Conservation (phyloP, 2,113 vertebrate species). For the Arothron firmamentum region DNA sequence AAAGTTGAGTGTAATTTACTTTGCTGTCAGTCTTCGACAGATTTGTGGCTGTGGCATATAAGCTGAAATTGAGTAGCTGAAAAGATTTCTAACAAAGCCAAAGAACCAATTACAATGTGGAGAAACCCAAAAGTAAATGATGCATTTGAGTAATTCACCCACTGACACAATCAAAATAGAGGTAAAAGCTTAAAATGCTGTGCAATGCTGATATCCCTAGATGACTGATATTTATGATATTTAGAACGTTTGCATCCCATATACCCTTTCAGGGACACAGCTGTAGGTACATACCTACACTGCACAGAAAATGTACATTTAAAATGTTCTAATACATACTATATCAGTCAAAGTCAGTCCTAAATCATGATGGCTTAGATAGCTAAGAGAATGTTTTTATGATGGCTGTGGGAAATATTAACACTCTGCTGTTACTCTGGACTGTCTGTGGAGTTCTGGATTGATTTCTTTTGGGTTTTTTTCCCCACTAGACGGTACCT, state of each 20-base stretch:
- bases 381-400: too few relatives aligned
- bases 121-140: slow-evolving; percentile 17
- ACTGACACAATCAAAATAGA: slow-evolving; percentile 9
- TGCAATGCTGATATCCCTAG: slow-evolving; percentile 34
- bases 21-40: slow-evolving; percentile 17
- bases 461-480: too few relatives aligned
- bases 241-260: slow-evolving; percentile 29
- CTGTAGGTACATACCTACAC: slow-evolving; percentile 5
- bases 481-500: too few relatives aligned
- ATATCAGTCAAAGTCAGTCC: not conserved
- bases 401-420: too few relatives aligned
- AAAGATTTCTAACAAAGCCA: not conserved
- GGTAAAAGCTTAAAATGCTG: slow-evolving; percentile 23
- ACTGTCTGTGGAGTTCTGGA: too few relatives aligned
- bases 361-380: not conserved
- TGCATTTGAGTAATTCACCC: slow-evolving; percentile 12
- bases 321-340: slow-evolving; percentile 7
- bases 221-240: slow-evolving; percentile 51
- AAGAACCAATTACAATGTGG: slow-evolving; percentile 23
- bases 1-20: slow-evolving; percentile 33
- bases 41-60: not conserved
- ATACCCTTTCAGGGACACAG: slow-evolving; percentile 25
- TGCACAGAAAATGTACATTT: slow-evolving; percentile 15
- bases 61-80: slow-evolving; percentile 4
- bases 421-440: too few relatives aligned